Evolutionary conservation across 2,797 vertebrate genomes (phyloP).

Genomic region (Acrocephalus scirpaceus): DNA sequence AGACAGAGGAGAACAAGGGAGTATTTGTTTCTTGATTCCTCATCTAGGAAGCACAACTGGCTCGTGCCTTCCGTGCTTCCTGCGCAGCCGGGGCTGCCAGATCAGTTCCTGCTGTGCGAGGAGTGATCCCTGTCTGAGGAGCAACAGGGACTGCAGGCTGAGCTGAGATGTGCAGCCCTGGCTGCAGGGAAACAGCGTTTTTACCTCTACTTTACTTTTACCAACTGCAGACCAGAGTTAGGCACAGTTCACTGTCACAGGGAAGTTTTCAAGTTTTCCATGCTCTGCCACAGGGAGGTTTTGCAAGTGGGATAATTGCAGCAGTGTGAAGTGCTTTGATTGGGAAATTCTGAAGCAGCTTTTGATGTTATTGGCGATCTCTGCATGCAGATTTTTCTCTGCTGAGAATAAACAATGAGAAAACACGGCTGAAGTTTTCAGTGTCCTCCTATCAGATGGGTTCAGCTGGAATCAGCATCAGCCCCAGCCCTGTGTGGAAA

Average conservation of each 20-base stretch:
- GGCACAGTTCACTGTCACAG: not conserved
- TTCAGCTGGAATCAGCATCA: not conserved
- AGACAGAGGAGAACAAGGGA: slow-evolving; percentile 14
- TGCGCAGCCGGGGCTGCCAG: not conserved
- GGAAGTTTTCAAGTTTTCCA: not conserved
- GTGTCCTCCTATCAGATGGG: not conserved
- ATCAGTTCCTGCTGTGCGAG: not conserved
- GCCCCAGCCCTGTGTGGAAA: not conserved
- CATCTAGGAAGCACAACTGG: not conserved
- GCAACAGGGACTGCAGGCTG: not conserved
- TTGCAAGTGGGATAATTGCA: not conserved
- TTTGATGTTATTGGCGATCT: not conserved
- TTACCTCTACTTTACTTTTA: not conserved
- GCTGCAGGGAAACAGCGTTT: not conserved
- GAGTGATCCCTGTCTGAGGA: not conserved
- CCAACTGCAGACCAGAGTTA: not conserved
- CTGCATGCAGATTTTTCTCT: not conserved
- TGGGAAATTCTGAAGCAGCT: not conserved
- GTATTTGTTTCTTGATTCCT: not conserved
- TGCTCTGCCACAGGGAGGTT: not conserved
- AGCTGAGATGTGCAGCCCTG: not conserved
- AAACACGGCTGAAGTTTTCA: not conserved
- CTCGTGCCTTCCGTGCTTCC: not conserved
- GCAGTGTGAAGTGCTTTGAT: not conserved
- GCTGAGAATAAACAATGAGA: not conserved